Base-by-base conservation (phyloP, 2,113 vertebrate species). In the Anser cygnoides region DNA sequence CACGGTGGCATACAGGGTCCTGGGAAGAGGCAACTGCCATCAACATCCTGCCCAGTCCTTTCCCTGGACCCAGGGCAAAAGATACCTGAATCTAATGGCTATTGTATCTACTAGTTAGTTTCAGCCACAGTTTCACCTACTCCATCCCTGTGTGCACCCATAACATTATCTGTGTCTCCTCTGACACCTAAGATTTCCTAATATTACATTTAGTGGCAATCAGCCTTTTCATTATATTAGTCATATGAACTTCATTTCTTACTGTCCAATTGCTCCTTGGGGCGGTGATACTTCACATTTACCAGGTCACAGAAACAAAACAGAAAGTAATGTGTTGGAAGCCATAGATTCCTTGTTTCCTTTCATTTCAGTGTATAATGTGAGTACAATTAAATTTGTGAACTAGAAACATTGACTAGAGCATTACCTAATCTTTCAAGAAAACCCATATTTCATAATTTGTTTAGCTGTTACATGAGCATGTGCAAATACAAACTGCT, bases 161-260 rank as follows among this genome's bases (percentile, higher is more conserved):
- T n/a, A 49, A 28, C 8, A 29, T 18, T 0, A 0, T 1, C 31
- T n/a, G 10, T 19, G 17, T 41, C 23, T 50, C 22, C 22, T 43
- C 44, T 65, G 68, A 41, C 25, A 83, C 37, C 9, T 65, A 49
- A n/a, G 22, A 35, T 61, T 83, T 75, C 35, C 66, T 35, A 73
- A 63, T 8, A 8, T 46, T 43, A 55, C 37, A n/a, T 3, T 28
- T 33, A 70, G 10, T 59, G 50, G 7, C 10, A 31, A 54, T 70
- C 21, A 49, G 22, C 3, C 12, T 44, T 71, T 62, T 77, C 31
- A 13, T 43, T 81, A 35, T 11, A 19, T 70, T 55, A 74, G 37
- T n/a, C 23, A 33, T 37, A n/a, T 21, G 26, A 68, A 26, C 15
- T 35, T 89, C 31, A n/a, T 50, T 44, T 14, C 3, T 63, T 67